These are phyloP conservation scores for Drosophila persimilis DNA, from an alignment of 1,140 invertebrate species.

Conservation along the genomic window DNA sequence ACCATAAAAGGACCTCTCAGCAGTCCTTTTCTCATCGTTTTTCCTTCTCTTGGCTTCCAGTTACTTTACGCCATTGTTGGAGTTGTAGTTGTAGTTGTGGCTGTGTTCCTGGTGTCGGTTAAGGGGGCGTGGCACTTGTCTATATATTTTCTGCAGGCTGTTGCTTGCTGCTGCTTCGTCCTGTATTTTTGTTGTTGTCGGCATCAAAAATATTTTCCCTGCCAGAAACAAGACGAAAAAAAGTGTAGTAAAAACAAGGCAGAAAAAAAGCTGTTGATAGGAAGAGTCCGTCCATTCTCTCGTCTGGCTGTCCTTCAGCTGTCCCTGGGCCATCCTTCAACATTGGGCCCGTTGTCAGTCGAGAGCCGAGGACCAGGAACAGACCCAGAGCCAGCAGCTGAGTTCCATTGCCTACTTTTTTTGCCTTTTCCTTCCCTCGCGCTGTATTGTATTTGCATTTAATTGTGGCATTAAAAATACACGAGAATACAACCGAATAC, in stretches of 20 bases:
- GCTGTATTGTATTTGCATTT: conserved; percentile 69
- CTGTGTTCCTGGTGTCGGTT: conserved; percentile 12
- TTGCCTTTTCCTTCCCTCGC: conserved; percentile 6
- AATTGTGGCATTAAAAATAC: conserved; percentile 79
- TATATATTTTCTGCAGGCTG: conserved; percentile 63
- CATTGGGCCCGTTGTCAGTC: conserved; percentile 47
- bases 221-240: conserved; percentile 20
- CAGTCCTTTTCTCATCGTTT: conserved; percentile 17
- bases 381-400: not conserved
- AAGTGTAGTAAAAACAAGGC: conserved; percentile 11
- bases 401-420: conserved; percentile 33
- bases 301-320: conserved; percentile 38
- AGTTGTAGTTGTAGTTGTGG: conserved; percentile 5
- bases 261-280: conserved; percentile 70
- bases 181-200: conserved; percentile 32
- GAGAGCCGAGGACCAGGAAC: not conserved
- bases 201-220: conserved; percentile 69
- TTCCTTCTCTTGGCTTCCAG: conserved; percentile 23
- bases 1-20: conserved; percentile 23
- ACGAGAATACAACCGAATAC: conserved; percentile 33
- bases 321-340: conserved; percentile 61
- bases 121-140: conserved; percentile 56
- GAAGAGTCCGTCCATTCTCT: conserved; percentile 16
- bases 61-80: conserved; percentile 21
- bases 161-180: conserved; percentile 44